Conservation (phyloP, 1,140 invertebrate genomes). For the Chymomyza costata region DNA sequence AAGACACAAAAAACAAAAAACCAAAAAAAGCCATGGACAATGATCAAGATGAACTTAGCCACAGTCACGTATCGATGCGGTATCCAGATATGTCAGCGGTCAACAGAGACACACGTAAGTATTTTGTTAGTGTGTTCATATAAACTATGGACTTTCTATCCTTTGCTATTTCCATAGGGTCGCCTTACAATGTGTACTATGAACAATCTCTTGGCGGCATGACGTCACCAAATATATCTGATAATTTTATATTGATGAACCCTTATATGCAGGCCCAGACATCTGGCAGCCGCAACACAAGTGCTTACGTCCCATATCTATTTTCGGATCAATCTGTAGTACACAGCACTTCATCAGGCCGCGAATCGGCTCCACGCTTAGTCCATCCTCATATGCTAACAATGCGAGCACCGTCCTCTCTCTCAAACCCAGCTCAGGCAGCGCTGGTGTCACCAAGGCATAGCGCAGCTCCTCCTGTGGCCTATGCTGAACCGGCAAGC, state of each 20-base stretch:
- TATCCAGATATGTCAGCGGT: constrained; percentile 31
- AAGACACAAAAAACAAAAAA: constrained; percentile 38
- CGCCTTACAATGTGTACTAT: constrained; percentile 25
- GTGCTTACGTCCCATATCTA: constrained; percentile 1
- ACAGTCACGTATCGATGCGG: constrained; percentile 33
- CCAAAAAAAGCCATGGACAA: constrained; percentile 50
- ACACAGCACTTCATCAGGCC: not conserved
- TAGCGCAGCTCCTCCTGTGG: no score
- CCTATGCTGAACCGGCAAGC: constrained; percentile 13
- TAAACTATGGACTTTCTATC: constrained; percentile 10
- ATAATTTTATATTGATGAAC: constrained; percentile 43
- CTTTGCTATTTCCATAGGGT: constrained; percentile 31
- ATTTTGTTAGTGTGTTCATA: not conserved
- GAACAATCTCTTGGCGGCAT: constrained; percentile 26
- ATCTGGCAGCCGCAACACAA: not conserved
- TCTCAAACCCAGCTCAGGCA: constrained; percentile 5
- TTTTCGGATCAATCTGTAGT: constrained; percentile 17
- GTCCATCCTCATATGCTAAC: constrained; percentile 1
- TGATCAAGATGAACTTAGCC: constrained; percentile 56
- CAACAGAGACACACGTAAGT: constrained; percentile 41
- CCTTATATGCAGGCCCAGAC: constrained; percentile 24
- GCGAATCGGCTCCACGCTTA: constrained; percentile 11
- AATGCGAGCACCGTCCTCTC: constrained; percentile 2
- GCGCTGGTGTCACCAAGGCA: constrained; percentile 25
- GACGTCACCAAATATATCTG: constrained; percentile 17